A percentile compares a stretch with the other conserved stretches of the same genome.
These are phyloP conservation scores for Aphelocoma coerulescens DNA, from an alignment of 2,113 vertebrate species.

Conservation along the genomic window DNA sequence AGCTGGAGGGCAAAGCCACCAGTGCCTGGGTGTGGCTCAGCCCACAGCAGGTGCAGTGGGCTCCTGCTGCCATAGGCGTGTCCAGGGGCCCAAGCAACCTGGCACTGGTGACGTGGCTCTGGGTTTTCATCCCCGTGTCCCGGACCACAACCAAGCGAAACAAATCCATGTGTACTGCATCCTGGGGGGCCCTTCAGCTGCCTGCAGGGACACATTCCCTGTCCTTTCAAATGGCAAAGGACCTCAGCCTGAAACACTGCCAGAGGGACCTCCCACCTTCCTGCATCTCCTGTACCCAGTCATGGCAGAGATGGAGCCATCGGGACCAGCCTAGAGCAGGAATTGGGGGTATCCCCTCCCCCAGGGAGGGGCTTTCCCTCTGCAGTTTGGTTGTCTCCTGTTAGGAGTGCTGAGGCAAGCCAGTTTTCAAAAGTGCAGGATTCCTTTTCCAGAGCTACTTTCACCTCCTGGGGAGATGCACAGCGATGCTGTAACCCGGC, in stretches of 20 bases:
- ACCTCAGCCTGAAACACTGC: not conserved
- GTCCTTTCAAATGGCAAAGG: not conserved
- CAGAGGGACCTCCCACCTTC: not conserved
- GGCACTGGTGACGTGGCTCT: rapidly evolving
- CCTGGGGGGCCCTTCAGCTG: not conserved
- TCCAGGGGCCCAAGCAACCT: not conserved
- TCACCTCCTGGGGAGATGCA: not conserved
- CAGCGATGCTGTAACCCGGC: rapidly evolving
- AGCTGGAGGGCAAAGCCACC: not conserved
- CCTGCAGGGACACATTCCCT: not conserved
- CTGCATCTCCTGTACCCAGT: not conserved
- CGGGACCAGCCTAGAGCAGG: not conserved
- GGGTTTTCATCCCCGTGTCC: not conserved
- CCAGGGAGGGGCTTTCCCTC: not conserved
- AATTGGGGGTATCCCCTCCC: too few relatives aligned
- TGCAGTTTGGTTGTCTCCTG: not conserved
- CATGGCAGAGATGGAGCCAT: rapidly evolving
- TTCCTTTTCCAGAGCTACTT: not conserved
- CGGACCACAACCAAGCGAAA: not conserved
- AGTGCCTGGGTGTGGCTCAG: not conserved
- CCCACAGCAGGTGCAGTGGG: not conserved
- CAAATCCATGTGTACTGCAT: rapidly evolving
- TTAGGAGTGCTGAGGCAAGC: not conserved
- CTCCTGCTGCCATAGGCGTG: not conserved
- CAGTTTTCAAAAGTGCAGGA: not conserved